Base-by-base conservation (phyloP, 2,888 invertebrate genomes). In the Hipparchia semele region DNA sequence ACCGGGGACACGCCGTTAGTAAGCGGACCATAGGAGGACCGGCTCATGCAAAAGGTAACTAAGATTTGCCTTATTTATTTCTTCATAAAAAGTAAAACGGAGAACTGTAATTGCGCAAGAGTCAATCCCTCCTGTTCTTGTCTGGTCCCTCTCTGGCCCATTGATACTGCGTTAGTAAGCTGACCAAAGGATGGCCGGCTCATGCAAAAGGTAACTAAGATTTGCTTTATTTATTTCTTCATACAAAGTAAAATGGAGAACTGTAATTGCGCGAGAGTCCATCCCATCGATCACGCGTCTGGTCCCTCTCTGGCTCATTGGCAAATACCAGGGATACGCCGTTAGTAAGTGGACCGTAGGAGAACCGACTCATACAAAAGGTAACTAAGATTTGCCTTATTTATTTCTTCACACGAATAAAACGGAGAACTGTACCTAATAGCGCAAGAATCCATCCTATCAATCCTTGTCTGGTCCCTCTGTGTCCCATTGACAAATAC, bases 271-370 rank as follows among this genome's bases (percentile, higher is more conserved):
- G 87, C 88, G 88, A 90, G 83, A 82, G 82, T 78, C 82, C 90
- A 84, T 89, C 91, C 90, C 90, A 89, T 90, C 85, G 87, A 85
- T 91, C 92, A 92, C 92, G 90, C 83, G 85, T 83, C 83, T 83
- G 82, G 82, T 80, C 85, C 81, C 80, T 79, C 80, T 82, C 86
- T 85, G 82, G 80, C 78, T 78, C 86, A 87, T 87, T 89, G 88
- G 89, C 89, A 89, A 88, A 87, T 79, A 80, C 80, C 79, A 77
- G 76, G 76, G 79, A 79, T 72, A 75, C 10, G 5, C 49, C 0
- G 49, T 49, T 45, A 72, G 51, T 39, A 62, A 75, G 77, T 0
- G 8, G 58, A 58, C 70, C 70, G 53, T 39, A 68, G 13, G 49
- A 72, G 75, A 79, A 59, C 61, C n/a, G 73, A 46, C 33, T 78